These are phyloP conservation scores for Scaptomyza tumidula DNA, from an alignment of 2,888 invertebrate species.

Conservation along the genomic window DNA sequence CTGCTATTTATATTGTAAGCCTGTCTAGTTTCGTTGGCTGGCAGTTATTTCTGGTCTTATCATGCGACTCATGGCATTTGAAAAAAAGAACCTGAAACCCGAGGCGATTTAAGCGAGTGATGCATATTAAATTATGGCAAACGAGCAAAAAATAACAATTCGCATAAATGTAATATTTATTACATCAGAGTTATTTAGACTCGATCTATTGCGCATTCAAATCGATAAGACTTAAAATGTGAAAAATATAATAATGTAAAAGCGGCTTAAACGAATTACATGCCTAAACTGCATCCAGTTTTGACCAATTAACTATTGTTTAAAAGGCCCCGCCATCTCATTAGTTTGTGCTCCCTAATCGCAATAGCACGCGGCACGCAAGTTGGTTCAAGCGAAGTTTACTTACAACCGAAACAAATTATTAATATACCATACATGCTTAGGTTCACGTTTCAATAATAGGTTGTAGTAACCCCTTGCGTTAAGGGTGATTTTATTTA, in stretches of 20 bases:
- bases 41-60: constrained; percentile 34
- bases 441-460: neutral
- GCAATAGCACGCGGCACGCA: constrained; percentile 7
- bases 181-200: constrained; percentile 45
- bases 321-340: neutral
- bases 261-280: constrained; percentile 13
- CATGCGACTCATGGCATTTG: constrained; percentile 43
- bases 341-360: neutral
- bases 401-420: constrained; percentile 4
- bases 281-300: neutral
- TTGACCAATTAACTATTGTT: neutral
- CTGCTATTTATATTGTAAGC: constrained; percentile 25
- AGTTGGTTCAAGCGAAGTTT: neutral
- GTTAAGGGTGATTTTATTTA: neutral
- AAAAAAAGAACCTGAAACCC: constrained; percentile 45
- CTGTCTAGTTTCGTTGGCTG: constrained; percentile 6
- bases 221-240: neutral
- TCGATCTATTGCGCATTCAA: constrained; percentile 50
- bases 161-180: constrained; percentile 63
- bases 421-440: neutral
- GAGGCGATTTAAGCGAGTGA: constrained; percentile 16
- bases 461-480: neutral
- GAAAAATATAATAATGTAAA: too few species aligned
- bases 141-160: constrained; percentile 29
- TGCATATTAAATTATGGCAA: constrained; percentile 52